Conservation (phyloP, 2,797 vertebrate species). For the Pantherophis alleghaniensis region DNA sequence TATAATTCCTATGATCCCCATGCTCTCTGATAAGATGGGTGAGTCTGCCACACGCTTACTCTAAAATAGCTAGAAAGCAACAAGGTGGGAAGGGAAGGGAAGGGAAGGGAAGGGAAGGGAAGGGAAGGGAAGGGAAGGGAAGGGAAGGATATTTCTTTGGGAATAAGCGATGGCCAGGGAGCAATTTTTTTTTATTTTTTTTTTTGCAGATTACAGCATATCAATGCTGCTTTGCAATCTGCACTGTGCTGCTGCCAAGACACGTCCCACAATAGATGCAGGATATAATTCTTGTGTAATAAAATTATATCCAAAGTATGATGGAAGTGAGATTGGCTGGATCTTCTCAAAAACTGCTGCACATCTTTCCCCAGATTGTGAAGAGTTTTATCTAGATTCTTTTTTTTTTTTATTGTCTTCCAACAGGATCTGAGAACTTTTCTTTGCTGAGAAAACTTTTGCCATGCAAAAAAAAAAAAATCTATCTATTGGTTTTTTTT, state of each 20-base stretch:
- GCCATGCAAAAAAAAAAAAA: neutral
- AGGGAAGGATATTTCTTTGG: neutral
- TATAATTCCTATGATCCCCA: neutral
- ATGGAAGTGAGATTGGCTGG: neutral
- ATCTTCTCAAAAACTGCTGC: neutral
- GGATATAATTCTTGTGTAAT: neutral
- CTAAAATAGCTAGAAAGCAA: neutral
- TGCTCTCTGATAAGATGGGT: neutral
- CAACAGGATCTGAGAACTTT: neutral
- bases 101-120: neutral
- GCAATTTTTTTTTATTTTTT: neutral
- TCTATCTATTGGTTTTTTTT: neutral
- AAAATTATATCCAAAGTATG: neutral
- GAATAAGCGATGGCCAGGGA: neutral
- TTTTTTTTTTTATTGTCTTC: neutral
- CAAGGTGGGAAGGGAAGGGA: neutral
- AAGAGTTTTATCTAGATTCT: neutral
- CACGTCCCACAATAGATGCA: neutral
- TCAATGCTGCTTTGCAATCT: neutral
- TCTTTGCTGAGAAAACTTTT: neutral
- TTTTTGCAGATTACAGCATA: neutral
- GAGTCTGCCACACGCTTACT: neutral
- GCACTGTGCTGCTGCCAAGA: neutral
- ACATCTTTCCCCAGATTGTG: neutral
- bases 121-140: neutral